Conservation (phyloP, 1,140 invertebrate genomes). For the Lanistes nyassanus region DNA sequence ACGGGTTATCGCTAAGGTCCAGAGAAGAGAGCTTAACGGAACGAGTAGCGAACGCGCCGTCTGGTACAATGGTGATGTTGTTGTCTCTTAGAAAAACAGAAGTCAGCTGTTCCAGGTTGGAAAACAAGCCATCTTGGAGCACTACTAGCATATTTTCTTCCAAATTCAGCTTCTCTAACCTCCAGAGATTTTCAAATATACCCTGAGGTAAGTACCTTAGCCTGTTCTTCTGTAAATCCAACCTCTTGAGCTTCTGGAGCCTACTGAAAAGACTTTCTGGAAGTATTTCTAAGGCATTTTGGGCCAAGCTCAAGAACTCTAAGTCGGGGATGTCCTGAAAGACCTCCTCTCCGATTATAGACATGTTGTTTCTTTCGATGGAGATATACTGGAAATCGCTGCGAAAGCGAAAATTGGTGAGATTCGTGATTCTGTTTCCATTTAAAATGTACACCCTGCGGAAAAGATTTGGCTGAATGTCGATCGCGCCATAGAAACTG, state of each 20-base stretch:
- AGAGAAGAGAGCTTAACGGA: conserved; percentile 28
- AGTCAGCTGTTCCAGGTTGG: conserved; percentile 27
- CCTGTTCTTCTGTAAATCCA: conserved; percentile 31
- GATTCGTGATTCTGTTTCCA: conserved; percentile 34
- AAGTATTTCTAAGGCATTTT: conserved; percentile 32
- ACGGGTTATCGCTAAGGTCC: conserved; percentile 36
- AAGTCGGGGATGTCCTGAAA: conserved; percentile 35
- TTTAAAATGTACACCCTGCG: conserved; percentile 34
- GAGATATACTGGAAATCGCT: conserved; percentile 42
- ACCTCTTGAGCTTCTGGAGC: conserved; percentile 19
- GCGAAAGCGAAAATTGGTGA: conserved; percentile 31
- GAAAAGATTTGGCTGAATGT: conserved; percentile 31
- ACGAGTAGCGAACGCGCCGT: conserved; percentile 27
- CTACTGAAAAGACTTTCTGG: conserved; percentile 27
- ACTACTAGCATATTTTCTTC: conserved; percentile 30
- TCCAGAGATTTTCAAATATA: conserved; percentile 24
- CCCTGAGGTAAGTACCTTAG: conserved; percentile 17
- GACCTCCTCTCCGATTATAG: conserved; percentile 20
- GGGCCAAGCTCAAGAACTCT: conserved; percentile 36
- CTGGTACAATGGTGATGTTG: conserved; percentile 20
- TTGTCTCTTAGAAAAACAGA: conserved; percentile 38
- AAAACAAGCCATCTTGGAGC: conserved; percentile 32
- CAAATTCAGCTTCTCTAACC: conserved; percentile 32
- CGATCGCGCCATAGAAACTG: conserved; percentile 23
- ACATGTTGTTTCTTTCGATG: conserved; percentile 31